Base-by-base conservation (phyloP, 1,140 invertebrate genomes). In the Drosophila mauritiana region DNA sequence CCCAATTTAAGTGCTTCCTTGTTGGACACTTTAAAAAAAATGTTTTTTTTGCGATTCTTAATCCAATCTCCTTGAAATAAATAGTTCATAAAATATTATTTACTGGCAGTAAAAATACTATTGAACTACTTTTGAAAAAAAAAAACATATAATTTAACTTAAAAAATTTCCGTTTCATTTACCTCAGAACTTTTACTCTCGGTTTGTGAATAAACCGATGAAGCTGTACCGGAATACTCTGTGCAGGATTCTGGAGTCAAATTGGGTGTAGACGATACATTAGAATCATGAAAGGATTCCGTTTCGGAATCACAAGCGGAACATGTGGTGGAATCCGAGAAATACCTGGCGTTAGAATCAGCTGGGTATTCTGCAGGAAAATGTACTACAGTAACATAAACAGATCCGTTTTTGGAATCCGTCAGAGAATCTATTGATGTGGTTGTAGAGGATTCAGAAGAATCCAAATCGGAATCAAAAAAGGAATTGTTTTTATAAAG, bases 1-100 rank as follows among this genome's bases (percentile, higher is more conserved):
- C 79, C 82, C 82, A 86, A 86, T 86, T 86, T 86, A 86, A 86
- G 83, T 86, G 83, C 70, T 86, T 88, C 82, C 83, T 68, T 48
- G 58, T 40, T 63, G 61, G 43, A 17, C 20, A 12, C 42, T 4
- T 20, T 20, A 20, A 20, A 45, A 45, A 45, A 39, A 13, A 40
- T 20, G 12, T 11, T 15, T 12, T 55, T 68, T 69, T 69, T 55
- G 27, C 45, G 65, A 58, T 40, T 40, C 48, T 27, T 36, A 53
- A 40, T 27, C 31, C 36, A 56, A 56, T 40, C 65, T 37, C 20
- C 20, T 34, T 10, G n/a, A 46, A 63, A 39, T 49, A 43, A 43
- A 73, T 39, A 54, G 22, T 20, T 31, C 31, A 8, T 31, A 2
- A 31, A 31, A 31, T 31, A 17, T 17, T 17, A 31, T 31, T 8